phyloP scores from a whole-genome alignment of 2,113 vertebrate genomes.

The Chaenocephalus aceratus region DNA sequence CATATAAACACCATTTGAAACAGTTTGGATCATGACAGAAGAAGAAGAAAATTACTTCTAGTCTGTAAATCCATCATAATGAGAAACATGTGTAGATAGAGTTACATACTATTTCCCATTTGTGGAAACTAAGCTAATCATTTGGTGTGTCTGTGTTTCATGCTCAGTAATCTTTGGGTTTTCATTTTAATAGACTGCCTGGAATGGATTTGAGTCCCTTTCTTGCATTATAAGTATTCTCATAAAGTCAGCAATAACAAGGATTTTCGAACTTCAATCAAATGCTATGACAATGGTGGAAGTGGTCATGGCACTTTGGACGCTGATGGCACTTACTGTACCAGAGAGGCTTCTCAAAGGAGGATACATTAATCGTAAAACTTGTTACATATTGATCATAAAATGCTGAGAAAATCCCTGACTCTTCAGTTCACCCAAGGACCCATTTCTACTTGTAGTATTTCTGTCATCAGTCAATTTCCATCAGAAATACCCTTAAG shows the following conservation, averaged over 20 bases:
- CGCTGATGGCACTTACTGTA: not conserved
- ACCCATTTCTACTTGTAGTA: not conserved
- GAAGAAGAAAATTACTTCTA: no score
- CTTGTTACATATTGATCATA: not conserved
- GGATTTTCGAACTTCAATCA: not conserved
- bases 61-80: not conserved
- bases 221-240: not conserved
- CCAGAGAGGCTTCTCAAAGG: not conserved
- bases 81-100: not conserved
- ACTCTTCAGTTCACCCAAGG: not conserved
- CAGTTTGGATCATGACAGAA: no score
- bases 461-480: not conserved
- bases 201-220: not conserved
- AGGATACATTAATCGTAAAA: not conserved
- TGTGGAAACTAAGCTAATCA: not conserved
- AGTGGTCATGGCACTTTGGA: not conserved
- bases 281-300: not conserved
- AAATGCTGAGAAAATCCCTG: conserved; percentile 9
- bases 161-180: not conserved
- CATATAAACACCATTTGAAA: no score
- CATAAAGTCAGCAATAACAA: not conserved
- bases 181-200: not conserved
- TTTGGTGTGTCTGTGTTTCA: not conserved
- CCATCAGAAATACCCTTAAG: not conserved
- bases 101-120: no score